These are phyloP conservation scores for Ormyrus rosae DNA, from an alignment of 2,888 invertebrate genomes.

Conservation along the genomic window DNA sequence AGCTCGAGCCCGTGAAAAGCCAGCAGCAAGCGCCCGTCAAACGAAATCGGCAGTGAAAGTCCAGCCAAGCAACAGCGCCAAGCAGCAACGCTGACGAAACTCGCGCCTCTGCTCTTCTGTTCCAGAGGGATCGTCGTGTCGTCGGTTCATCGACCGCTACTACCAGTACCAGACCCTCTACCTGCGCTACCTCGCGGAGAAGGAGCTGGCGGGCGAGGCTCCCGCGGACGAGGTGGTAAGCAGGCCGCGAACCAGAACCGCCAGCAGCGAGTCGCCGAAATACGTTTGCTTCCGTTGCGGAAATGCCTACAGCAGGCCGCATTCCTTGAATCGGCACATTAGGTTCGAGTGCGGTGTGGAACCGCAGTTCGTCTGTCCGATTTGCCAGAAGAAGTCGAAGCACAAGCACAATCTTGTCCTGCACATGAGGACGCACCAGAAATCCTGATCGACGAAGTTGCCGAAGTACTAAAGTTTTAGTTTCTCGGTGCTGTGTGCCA, in stretches of 20 bases:
- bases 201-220: conserved; percentile 56
- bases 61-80: neutral
- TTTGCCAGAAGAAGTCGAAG: conserved; percentile 85
- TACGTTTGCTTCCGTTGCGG: conserved; percentile 78
- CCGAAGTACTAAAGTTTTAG: neutral
- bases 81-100: conserved; percentile 27
- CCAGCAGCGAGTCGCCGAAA: conserved; percentile 13
- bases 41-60: neutral
- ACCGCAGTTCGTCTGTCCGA: conserved; percentile 80
- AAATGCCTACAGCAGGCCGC: conserved; percentile 79
- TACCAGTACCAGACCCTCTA: conserved; percentile 68
- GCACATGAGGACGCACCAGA: conserved; percentile 77
- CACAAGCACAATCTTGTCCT: conserved; percentile 79
- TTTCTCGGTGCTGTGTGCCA: too few relatives aligned
- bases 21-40: too few relatives aligned
- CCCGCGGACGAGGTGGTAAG: neutral
- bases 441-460: conserved; percentile 60
- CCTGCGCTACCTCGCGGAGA: conserved; percentile 66
- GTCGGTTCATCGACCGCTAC: conserved; percentile 63
- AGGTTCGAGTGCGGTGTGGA: conserved; percentile 78
- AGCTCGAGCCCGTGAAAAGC: too few relatives aligned
- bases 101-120: conserved; percentile 32
- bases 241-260: neutral
- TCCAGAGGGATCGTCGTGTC: conserved; percentile 11
- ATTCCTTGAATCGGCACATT: conserved; percentile 79